phyloP scores from a whole-genome alignment of 2,797 vertebrate species.

The Zenarchopterus dispar region DNA sequence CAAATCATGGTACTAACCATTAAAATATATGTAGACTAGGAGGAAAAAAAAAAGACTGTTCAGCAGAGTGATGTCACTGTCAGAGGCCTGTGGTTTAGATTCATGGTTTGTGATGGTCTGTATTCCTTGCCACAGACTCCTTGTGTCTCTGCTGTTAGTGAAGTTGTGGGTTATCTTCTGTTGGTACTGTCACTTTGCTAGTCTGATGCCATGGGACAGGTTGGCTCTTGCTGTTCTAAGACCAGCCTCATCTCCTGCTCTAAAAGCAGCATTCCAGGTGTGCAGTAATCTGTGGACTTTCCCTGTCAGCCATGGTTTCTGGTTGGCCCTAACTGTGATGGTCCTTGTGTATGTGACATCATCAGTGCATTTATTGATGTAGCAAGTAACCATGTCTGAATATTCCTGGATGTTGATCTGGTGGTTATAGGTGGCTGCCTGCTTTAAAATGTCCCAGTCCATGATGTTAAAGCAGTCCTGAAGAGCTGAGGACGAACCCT shows the following conservation, averaged over 20 bases:
- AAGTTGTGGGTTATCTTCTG: too few species aligned
- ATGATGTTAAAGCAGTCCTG: too few species aligned
- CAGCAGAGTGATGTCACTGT: neutral
- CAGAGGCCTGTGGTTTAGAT: neutral
- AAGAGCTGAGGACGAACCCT: neutral
- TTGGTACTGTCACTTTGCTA: too few species aligned
- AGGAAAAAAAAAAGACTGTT: neutral
- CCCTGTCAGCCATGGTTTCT: slow-evolving; percentile 4
- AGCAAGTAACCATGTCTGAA: neutral
- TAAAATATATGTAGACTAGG: too few species aligned
- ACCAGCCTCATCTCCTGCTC: neutral
- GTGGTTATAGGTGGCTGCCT: too few species aligned
- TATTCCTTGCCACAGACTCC: too few species aligned
- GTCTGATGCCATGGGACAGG: neutral
- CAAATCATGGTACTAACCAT: too few species aligned
- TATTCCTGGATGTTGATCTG: neutral
- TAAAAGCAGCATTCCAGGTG: neutral
- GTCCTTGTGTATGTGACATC: neutral
- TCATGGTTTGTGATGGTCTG: neutral
- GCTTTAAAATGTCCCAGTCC: neutral
- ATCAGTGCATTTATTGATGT: neutral
- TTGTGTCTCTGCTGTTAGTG: too few species aligned
- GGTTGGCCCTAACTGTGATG: neutral
- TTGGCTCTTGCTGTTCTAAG: neutral
- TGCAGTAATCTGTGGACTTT: neutral